These are phyloP conservation scores for Andrena hattorfiana DNA, from an alignment of 2,888 invertebrate species.

Conservation along the genomic window DNA sequence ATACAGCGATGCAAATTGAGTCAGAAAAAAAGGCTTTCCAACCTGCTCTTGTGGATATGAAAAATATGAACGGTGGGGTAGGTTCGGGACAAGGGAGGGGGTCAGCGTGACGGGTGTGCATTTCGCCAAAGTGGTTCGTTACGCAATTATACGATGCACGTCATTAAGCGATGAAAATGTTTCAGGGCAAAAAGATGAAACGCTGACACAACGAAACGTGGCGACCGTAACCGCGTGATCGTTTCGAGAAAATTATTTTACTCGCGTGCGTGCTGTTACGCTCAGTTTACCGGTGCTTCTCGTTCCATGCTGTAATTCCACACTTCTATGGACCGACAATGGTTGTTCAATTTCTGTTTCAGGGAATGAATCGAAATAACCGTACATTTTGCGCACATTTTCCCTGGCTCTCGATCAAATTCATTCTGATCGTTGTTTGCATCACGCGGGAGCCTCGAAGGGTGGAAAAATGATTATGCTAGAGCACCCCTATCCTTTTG, in stretches of 20 bases:
- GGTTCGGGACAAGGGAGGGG: background rate
- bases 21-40: background rate
- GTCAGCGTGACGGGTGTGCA: background rate
- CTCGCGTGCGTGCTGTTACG: background rate
- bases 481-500: too few relatives aligned
- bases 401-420: too few relatives aligned
- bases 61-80: conserved; percentile 21
- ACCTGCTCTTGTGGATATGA: conserved; percentile 18
- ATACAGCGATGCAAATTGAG: background rate
- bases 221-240: background rate
- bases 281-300: conserved; percentile 3
- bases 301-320: conserved; percentile 1
- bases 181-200: conserved; percentile 20
- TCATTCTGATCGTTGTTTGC: too few relatives aligned
- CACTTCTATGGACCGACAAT: conserved; percentile 12
- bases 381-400: background rate
- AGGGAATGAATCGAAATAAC: background rate
- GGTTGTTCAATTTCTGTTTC: conserved; percentile 32
- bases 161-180: conserved; percentile 53
- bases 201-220: conserved; percentile 34
- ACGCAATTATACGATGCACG: conserved; percentile 30
- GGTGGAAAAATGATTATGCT: too few relatives aligned
- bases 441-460: too few relatives aligned
- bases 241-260: conserved; percentile 36
- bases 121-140: conserved; percentile 25